Base-by-base conservation (phyloP, 1,140 invertebrate genomes). In the Tribolium castaneum region DNA sequence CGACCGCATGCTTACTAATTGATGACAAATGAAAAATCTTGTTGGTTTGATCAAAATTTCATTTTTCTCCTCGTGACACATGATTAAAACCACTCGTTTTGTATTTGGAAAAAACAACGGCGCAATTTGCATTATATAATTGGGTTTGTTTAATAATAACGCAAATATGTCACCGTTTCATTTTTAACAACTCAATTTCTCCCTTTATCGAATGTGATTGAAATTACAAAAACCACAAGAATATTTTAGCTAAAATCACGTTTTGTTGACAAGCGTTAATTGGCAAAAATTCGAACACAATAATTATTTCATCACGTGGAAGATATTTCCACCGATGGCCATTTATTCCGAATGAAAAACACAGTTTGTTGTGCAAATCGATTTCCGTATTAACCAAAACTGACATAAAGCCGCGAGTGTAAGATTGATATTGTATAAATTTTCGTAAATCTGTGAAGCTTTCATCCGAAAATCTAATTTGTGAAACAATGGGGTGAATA, bases 101-200 rank as follows among this genome's bases (percentile, higher is more conserved):
- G 25, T 45, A 9, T 45, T 54, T 54, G 9, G 9, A 51, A 73
- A 71, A 30, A 30, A 30, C 25, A 30, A 73, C 49, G 54, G 9
- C 59, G 13, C 25, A 16, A 73, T 73, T 73, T 73, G 71, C 71
- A 73, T 73, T 49, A 73, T 35, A 73, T 73, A 73, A 73, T 73
- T 73, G 71, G 71, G 10, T 73, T 54, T 73, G 71, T 73, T 30
- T 73, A 30, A 12, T 54, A 73, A 25, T 73, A 73, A 34, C 25
- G 52, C 71, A 25, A 66, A 66, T 66, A 66, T 66, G 59, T 66
- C 30, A 35, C 34, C 59, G 59, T 66, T 66, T 35, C 59, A 14
- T 66, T 35, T 59, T 35, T 35, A 66, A 14, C 59, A 35, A 22
- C 25, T 19, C 13, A 52, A 16, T 19, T 6, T 19, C 51, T 6